Conservation (phyloP, 1,140 invertebrate genomes). For the Probaryconus sp. region DNA sequence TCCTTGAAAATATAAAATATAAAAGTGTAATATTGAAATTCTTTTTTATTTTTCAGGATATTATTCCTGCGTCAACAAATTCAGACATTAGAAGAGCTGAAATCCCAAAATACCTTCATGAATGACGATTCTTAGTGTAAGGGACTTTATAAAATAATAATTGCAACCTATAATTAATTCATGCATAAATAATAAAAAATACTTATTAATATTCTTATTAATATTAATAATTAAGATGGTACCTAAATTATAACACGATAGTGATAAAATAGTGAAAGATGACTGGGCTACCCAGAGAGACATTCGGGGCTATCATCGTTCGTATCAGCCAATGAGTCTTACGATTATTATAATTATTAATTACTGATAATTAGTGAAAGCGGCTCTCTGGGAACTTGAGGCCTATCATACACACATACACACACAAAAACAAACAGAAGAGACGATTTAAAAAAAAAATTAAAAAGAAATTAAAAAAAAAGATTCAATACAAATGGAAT, state of each 20-base stretch:
- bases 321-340: constrained; percentile 68
- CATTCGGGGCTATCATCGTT: constrained; percentile 58
- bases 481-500: too few species aligned
- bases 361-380: constrained; percentile 68
- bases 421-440: constrained; percentile 40
- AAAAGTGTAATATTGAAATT: neutral
- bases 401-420: constrained; percentile 71
- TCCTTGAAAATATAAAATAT: neutral
- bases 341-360: constrained; percentile 58
- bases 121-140: constrained; percentile 84
- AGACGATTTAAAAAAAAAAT: constrained; percentile 26
- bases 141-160: constrained; percentile 79
- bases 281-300: constrained; percentile 75
- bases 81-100: constrained; percentile 91
- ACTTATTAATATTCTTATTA: constrained; percentile 79
- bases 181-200: constrained; percentile 76
- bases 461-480: constrained; percentile 39
- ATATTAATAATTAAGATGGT: constrained; percentile 79
- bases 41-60: constrained; percentile 82
- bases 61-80: constrained; percentile 95
- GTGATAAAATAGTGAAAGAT: constrained; percentile 69
- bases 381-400: constrained; percentile 74
- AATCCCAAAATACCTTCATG: constrained; percentile 95
- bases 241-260: constrained; percentile 79
- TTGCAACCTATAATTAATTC: constrained; percentile 78